Base-by-base conservation (phyloP, 2,797 vertebrate species). In the Diplodus sargus region DNA sequence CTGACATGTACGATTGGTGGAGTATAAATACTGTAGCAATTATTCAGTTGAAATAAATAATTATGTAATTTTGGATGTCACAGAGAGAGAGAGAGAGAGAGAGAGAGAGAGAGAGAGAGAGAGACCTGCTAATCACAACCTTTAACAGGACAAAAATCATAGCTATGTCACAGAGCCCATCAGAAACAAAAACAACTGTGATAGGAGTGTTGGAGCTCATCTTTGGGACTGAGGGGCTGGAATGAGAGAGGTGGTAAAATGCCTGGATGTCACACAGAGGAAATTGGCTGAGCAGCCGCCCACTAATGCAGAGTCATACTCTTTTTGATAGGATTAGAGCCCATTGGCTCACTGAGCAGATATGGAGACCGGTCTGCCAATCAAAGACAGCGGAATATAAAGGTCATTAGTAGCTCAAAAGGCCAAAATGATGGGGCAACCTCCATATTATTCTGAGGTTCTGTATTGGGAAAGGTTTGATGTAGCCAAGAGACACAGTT, bases 291-390 rank as follows among this genome's bases (percentile, higher is more conserved):
- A 87, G 79, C 83, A 73, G 80, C 65, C 45, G 51, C 73, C 67
- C 69, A 76, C 70, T 86, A 84, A 85, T 78, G 70, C 87, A 86
- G 74, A 88, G 69, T 87, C 63, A 76, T 83, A 80, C 47, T 86
- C 79, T 79, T 85, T 92, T 86, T 86, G 71, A 93, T 74, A 82
- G 84, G 87, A 90, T 91, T 90, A 87, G 60, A 91, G 77, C 54
- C 81, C 64, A 75, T 78, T 86, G 88, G 80, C 81, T 87, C 72
- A 74, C 70, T 73, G 53, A 76, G 76, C 63, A 77, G 74, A 84
- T 86, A 78, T 82, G 70, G 65, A 90, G 60, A 81, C 66, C 25
- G 22, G 61, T 63, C 70, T 79, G 82, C 74, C 86, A 88, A 79
- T 93, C 85, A 89, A 64, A 88, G 49, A 45, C 34, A 42, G 52